phyloP scores from a whole-genome alignment of 1,140 invertebrate genomes.

The Cyclina sinensis region DNA sequence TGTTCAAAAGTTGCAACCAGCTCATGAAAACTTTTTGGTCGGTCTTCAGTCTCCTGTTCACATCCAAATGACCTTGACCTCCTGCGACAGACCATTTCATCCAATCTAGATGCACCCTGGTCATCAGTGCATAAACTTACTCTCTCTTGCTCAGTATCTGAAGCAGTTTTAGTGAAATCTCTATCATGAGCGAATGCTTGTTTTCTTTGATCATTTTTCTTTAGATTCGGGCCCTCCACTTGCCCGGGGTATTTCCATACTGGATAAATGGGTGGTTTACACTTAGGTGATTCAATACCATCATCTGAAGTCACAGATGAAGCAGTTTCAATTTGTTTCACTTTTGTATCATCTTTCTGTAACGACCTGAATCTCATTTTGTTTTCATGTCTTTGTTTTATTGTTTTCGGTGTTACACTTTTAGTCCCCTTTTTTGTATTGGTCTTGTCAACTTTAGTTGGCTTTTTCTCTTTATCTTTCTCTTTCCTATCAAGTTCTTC shows the following conservation, averaged over 20 bases:
- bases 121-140: background rate
- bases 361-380: conserved; percentile 55
- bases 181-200: conserved; percentile 18
- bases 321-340: conserved; percentile 63
- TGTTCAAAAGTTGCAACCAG: conserved; percentile 79
- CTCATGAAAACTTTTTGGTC: conserved; percentile 84
- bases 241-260: conserved; percentile 61
- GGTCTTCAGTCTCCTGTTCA: conserved; percentile 63
- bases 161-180: conserved; percentile 43
- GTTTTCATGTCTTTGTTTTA: conserved; percentile 69
- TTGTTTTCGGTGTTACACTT: conserved; percentile 57
- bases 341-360: conserved; percentile 46
- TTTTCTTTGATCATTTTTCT: conserved; percentile 40
- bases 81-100: conserved; percentile 1
- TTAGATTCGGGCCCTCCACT: conserved; percentile 19
- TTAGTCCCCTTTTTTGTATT: conserved; percentile 39
- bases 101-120: background rate
- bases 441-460: conserved; percentile 53
- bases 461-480: conserved; percentile 9
- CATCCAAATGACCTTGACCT: conserved; percentile 44
- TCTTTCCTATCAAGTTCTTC: conserved; percentile 36
- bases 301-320: conserved; percentile 66
- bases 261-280: conserved; percentile 74
- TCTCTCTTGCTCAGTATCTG: conserved; percentile 19
- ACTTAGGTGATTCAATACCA: conserved; percentile 34